Conservation (phyloP, 2,797 vertebrate species). For the Brachymystax lenok region DNA sequence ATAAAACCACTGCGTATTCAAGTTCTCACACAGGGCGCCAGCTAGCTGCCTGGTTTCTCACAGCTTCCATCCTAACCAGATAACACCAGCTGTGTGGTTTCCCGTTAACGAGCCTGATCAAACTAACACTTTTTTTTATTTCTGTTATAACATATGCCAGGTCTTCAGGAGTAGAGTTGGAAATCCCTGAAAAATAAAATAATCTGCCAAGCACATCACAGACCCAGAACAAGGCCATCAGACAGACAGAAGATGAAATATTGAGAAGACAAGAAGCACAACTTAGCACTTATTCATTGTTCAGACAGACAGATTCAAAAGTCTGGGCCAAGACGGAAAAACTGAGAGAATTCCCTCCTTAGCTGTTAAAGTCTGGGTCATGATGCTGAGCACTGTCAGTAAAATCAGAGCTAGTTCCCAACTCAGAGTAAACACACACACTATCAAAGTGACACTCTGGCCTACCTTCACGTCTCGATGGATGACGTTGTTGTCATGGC, state of each 20-base stretch:
- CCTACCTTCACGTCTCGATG: constrained; percentile 98
- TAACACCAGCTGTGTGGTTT: too few relatives aligned
- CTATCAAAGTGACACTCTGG: not conserved
- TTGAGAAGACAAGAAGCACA: not conserved
- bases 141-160: not conserved
- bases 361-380: not conserved
- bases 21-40: too few relatives aligned
- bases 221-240: not conserved
- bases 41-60: too few relatives aligned
- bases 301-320: not conserved
- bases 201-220: not conserved
- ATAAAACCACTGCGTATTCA: too few relatives aligned
- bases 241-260: constrained; percentile 6
- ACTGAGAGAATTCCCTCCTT: not conserved
- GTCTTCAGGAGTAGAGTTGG: not conserved
- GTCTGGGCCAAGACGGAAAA: not conserved
- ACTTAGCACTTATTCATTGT: not conserved
- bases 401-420: not conserved
- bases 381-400: not conserved
- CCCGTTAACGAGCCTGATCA: too few relatives aligned
- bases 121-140: too few relatives aligned
- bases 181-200: not conserved
- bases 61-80: too few relatives aligned
- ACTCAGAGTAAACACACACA: not conserved
- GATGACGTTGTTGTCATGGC: constrained; percentile 99